phyloP scores from a whole-genome alignment of 2,888 invertebrate genomes.

The Embidobia sp. region DNA sequence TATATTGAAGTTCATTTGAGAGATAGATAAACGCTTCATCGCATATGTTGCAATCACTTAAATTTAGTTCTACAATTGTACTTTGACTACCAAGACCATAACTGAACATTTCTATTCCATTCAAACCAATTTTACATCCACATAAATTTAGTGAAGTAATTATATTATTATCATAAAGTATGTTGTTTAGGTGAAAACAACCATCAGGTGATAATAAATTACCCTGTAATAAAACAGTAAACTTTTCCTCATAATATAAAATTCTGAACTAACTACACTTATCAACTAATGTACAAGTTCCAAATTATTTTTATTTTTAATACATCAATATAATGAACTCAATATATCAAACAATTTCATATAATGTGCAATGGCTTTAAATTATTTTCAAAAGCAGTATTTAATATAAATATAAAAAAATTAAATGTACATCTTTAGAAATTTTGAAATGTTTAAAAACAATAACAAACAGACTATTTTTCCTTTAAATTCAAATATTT shows the following conservation, averaged over 20 bases:
- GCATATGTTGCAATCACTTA: constrained; percentile 36
- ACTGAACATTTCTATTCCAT: constrained; percentile 19
- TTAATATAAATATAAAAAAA: too few relatives aligned
- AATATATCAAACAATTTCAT: too few relatives aligned
- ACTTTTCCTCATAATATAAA: background rate
- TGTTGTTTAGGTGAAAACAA: constrained; percentile 41
- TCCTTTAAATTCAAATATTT: background rate
- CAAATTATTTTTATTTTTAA: background rate
- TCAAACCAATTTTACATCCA: constrained; percentile 36
- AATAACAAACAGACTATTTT: background rate
- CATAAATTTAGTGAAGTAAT: constrained; percentile 43
- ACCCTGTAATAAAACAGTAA: constrained; percentile 13
- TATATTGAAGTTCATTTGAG: constrained; percentile 22
- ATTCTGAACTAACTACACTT: background rate
- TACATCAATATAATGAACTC: too few relatives aligned
- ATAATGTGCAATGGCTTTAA: too few relatives aligned
- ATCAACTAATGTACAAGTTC: too few relatives aligned
- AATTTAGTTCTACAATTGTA: constrained; percentile 30
- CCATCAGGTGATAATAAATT: constrained; percentile 37
- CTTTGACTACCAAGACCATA: constrained; percentile 29
- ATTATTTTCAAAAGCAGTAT: too few relatives aligned
- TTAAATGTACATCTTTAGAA: too few relatives aligned
- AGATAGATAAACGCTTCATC: constrained; percentile 44
- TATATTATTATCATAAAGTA: constrained; percentile 27
- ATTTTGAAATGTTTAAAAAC: too few relatives aligned